Percentiles rank a stretch among this genome's conserved stretches.
Evolutionary conservation across 37 sponge, comb jelly and placozoan species (phyloP).

Genomic region (Tethya wilhelma): DNA sequence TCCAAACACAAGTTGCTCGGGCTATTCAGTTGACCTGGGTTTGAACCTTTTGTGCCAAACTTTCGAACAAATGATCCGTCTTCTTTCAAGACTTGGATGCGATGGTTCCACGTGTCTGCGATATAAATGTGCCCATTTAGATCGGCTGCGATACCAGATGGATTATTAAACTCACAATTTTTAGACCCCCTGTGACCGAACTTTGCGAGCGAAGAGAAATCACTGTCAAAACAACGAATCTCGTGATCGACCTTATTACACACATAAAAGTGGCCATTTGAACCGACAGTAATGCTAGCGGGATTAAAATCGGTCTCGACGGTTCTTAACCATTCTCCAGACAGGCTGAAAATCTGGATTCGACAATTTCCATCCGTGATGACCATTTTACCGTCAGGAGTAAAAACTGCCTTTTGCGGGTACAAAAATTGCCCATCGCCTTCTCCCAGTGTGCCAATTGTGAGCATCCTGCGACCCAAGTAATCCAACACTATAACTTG

Average conservation of each 20-base stretch:
- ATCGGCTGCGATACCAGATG: constrained; percentile 16
- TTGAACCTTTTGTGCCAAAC: constrained; percentile 25
- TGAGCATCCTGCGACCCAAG: background rate
- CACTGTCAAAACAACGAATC: constrained; percentile 14
- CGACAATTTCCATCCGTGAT: constrained; percentile 19
- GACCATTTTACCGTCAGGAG: background rate
- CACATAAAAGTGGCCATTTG: constrained; percentile 1
- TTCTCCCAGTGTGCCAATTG: constrained; percentile 21
- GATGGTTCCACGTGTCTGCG: constrained; percentile 24
- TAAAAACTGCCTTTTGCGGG: constrained; percentile 3
- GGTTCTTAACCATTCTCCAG: constrained; percentile 13
- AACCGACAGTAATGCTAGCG: constrained; percentile 5
- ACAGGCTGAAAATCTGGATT: constrained; percentile 9
- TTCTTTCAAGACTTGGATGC: constrained; percentile 24
- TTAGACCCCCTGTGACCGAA: constrained; percentile 16
- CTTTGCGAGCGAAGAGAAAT: constrained; percentile 4
- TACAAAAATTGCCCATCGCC: constrained; percentile 18
- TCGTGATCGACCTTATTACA: constrained; percentile 18
- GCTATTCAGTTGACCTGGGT: constrained; percentile 11
- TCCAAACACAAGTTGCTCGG: constrained; percentile 35
- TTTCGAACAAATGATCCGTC: constrained; percentile 20
- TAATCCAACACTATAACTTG: constrained; percentile 6
- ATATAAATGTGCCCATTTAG: constrained; percentile 7
- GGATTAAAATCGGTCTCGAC: constrained; percentile 28
- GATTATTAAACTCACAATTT: constrained; percentile 26